These are phyloP conservation scores for Mionectes macconnelli DNA, from an alignment of 2,113 vertebrate species.

Conservation along the genomic window DNA sequence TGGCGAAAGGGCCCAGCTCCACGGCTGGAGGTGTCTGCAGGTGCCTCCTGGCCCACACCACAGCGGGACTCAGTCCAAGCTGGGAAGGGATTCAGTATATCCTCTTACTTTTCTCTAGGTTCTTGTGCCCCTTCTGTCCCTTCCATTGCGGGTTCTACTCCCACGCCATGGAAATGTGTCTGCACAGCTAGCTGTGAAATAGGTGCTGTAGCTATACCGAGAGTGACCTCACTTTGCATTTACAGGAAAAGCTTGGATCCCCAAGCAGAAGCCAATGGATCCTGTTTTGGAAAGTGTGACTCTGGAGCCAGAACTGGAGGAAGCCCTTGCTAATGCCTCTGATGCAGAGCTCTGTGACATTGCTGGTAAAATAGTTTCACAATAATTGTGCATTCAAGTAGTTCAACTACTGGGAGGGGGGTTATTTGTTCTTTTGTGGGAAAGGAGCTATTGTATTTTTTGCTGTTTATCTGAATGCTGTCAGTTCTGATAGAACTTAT, in stretches of 20 bases:
- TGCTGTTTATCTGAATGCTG: not conserved
- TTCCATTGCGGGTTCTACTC: not conserved
- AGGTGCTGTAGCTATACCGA: not conserved
- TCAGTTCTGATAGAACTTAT: not conserved
- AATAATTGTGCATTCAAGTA: not conserved
- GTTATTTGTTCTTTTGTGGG: not conserved
- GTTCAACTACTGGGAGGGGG: not conserved
- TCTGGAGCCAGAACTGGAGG: constrained; percentile 94
- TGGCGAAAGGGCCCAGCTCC: not conserved
- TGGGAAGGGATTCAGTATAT: not conserved
- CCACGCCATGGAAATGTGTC: not conserved
- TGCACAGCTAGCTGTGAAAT: not conserved
- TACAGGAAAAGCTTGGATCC: constrained; percentile 90
- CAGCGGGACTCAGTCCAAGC: not conserved
- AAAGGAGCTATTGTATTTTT: not conserved
- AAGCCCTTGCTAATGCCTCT: constrained; percentile 90
- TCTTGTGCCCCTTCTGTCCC: not conserved
- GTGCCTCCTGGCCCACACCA: rapidly evolving
- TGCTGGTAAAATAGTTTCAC: constrained; percentile 81
- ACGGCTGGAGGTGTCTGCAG: not conserved
- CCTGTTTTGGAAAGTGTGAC: constrained; percentile 93
- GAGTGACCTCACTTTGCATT: constrained; percentile 25
- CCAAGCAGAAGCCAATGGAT: constrained; percentile 87
- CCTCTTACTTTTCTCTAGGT: not conserved
- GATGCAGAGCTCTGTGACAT: constrained; percentile 98